Conservation (phyloP, 2,888 invertebrate species). For the Hermaeophaga mercurialis region DNA sequence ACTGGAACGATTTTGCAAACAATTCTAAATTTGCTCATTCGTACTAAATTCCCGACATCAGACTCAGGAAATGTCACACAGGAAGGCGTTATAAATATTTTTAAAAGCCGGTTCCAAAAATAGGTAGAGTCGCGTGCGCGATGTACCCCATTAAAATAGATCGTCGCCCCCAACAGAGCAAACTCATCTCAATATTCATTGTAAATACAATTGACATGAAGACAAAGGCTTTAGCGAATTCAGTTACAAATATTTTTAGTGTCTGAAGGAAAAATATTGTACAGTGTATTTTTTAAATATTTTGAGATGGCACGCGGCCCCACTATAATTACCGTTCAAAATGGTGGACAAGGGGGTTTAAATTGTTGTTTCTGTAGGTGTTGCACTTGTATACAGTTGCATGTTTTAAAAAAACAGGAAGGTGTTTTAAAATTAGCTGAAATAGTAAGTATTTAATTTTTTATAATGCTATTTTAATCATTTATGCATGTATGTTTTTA, state of each 20-base stretch:
- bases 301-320: conserved; percentile 35
- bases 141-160: conserved; percentile 16
- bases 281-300: not conserved
- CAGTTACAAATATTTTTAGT: not conserved
- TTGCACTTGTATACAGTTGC: conserved; percentile 79
- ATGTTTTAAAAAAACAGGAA: conserved; percentile 72
- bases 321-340: conserved; percentile 35
- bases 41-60: not conserved
- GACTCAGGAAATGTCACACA: conserved; percentile 22
- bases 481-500: no score
- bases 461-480: no score
- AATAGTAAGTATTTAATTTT: conserved; percentile 64
- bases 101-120: conserved; percentile 16
- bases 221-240: not conserved
- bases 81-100: conserved; percentile 21
- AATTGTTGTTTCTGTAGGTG: conserved; percentile 76
- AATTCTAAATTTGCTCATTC: not conserved
- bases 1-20: no score
- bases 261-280: not conserved
- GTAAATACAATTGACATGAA: not conserved
- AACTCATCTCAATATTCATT: not conserved
- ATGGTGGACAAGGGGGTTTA: conserved; percentile 54
- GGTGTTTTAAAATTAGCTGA: conserved; percentile 78
- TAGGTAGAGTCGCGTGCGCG: conserved; percentile 8
- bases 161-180: conserved; percentile 13